phyloP scores from a whole-genome alignment of 2,113 vertebrate genomes.

The Stomatorhinus ivindoensis region DNA sequence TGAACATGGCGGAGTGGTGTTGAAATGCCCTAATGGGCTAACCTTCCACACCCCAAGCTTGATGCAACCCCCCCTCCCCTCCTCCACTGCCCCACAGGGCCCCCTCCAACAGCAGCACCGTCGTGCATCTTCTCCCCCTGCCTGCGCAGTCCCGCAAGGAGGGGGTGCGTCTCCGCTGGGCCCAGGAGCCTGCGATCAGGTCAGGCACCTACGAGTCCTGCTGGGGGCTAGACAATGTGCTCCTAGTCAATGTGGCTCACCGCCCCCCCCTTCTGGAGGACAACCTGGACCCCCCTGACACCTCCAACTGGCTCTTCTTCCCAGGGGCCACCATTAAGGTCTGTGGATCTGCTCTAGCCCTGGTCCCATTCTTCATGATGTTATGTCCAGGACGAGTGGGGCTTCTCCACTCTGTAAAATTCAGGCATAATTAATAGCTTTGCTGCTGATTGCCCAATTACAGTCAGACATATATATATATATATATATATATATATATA shows the following conservation, averaged over 20 bases:
- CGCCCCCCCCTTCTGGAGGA: constrained; percentile 83
- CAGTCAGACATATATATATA: too few relatives aligned
- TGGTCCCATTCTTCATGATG: background rate
- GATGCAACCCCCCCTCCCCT: background rate
- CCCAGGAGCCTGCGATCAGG: constrained; percentile 69
- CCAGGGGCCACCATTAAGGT: constrained; percentile 96
- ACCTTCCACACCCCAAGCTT: background rate
- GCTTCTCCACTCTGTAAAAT: background rate
- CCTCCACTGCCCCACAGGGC: constrained; percentile 57
- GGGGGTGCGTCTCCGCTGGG: constrained; percentile 79
- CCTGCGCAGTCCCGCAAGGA: constrained; percentile 70
- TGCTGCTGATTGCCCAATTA: background rate
- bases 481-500: too few relatives aligned
- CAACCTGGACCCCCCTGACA: constrained; percentile 84
- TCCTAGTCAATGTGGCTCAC: constrained; percentile 84
- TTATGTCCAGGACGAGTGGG: background rate
- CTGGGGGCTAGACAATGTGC: constrained; percentile 89
- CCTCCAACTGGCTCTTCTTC: constrained; percentile 97
- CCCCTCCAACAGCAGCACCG: constrained; percentile 85
- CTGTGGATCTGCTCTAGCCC: background rate
- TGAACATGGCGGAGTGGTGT: background rate
- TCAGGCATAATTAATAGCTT: background rate
- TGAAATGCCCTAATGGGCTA: background rate
- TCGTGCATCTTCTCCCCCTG: constrained; percentile 86
- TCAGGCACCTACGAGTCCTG: constrained; percentile 91